Evolutionary conservation across 1,140 invertebrate species (phyloP), one percentile per base, ranked within the genome.

Genomic region (Euwallacea similis): DNA sequence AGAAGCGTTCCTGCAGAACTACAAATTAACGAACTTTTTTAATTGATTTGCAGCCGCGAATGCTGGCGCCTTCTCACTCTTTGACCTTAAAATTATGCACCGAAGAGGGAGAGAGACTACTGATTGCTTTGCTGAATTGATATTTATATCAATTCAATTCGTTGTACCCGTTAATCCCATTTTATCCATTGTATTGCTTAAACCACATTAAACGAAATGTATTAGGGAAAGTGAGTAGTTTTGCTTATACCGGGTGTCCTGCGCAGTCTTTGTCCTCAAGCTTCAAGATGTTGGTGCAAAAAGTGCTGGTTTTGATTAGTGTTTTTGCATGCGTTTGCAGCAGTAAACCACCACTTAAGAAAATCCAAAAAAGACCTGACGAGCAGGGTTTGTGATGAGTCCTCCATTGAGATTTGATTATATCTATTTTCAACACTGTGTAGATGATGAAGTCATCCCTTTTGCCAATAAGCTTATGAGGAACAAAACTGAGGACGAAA

Each of bases 401-500:
- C 21, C 21, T 33, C 21, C 21, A 33, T 15, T 15, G 21, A 59
- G 10, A 50, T 50, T 11, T 6, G 47, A 33, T 33, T 33, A 33
- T 33, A 4, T 2, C 21, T 1, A 33, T 33, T 33, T 33, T 33
- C 1, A 33, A 33, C 21, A 33, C 4, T 33, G 21, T 33, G 13
- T 13, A 70, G 72, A 73, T 46, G 54, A 66, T 11, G 69, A 74
- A n/a, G 42, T 74, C 11, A 42, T 33, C 15, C 59, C 70, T 10
- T 75, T 54, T 44, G 13, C 47, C 54, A 73, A 75, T 21, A 75
- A 69, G 42, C 21, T 66, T 0, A 69, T 72, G 21, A 50, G 69
- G 46, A 68, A 65, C 41, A 71, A 56, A 58, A 61, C 65, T 10
- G 6, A 54, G 4, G 66, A 69, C 44, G 74, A 75, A 72, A 69